Evolutionary conservation across 1,140 invertebrate genomes (phyloP), one percentile per base, ranked within the genome.

Genomic region (Oreohelix idahoensis): DNA sequence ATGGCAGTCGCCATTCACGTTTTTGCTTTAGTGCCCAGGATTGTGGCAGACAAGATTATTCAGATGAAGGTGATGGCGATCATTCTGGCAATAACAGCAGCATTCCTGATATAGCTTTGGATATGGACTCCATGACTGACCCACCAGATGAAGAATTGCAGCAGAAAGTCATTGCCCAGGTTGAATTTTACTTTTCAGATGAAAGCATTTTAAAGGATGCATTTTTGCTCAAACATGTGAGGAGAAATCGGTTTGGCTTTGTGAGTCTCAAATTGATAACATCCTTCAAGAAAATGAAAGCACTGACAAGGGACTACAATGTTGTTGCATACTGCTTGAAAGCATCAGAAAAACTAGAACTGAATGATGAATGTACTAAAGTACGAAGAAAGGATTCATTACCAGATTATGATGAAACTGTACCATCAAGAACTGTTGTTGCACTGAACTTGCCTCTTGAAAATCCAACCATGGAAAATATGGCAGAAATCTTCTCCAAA

Each of bases 201-300:
- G 96, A 96, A 29, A 98, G 97, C 90, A 97, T 99, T 83, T 95
- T 97, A 0, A 98, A 98, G 92, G 97, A 99, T 91, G 97, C 97
- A 1, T 99, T 99, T 92, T 93, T 99, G 10, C 92, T 98, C 51
- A 99, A 98, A 92, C 97, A 98, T 92, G 97, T 98, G 4, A 95
- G 96, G 49, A 94, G 97, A 36, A 98, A 98, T 91, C 98, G 98
- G 91, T 97, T 98, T 92, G 97, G 98, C 17, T 98, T 96, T 92
- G 97, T 99, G 0, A 97, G 96, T 49, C 93, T 98, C 13, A 98
- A 98, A 92, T 93, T 99, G 58, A 97, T 98, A 77, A 97, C 97
- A 0, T 97, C 96, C 87, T 93, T 93, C 79, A 91, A 98, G 90
- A 95, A 97, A 73, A 97, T 98, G 38, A 93, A 93, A 86, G 88